Evolutionary conservation across 2,888 invertebrate genomes (phyloP).

Genomic region (Orchesellides sinensis): DNA sequence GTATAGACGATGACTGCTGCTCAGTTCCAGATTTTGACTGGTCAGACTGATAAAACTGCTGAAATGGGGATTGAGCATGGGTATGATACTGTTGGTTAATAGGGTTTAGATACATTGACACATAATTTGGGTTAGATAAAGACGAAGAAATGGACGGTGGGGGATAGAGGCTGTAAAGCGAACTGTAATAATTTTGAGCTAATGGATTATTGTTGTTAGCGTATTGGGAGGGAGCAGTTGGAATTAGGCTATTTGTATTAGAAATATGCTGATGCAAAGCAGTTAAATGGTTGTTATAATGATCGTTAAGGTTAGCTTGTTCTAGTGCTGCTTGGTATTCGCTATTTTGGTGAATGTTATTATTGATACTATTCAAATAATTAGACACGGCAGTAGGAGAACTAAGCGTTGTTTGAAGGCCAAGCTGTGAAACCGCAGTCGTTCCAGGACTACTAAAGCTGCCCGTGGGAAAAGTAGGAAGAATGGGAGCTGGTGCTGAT

Average conservation of each 20-base stretch:
- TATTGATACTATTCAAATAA: neutral
- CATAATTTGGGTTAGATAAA: slow-evolving; percentile 28
- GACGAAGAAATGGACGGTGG: neutral
- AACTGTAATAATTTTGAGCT: slow-evolving; percentile 41
- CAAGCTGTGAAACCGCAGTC: slow-evolving; percentile 1
- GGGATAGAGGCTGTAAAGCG: slow-evolving; percentile 33
- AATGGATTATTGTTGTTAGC: slow-evolving; percentile 1
- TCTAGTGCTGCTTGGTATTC: neutral
- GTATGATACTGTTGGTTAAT: slow-evolving; percentile 10
- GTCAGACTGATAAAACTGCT: slow-evolving; percentile 4
- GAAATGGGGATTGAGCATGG: neutral
- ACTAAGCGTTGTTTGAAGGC: slow-evolving; percentile 23
- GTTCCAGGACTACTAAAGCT: slow-evolving; percentile 19
- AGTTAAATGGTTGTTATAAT: neutral
- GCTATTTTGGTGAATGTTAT: slow-evolving; percentile 17
- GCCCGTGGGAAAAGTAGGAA: slow-evolving; percentile 21
- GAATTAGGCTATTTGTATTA: slow-evolving; percentile 22
- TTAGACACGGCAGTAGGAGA: slow-evolving; percentile 32
- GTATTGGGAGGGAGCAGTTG: neutral
- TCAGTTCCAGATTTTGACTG: slow-evolving; percentile 14
- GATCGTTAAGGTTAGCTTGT: neutral
- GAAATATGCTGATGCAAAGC: slow-evolving; percentile 32
- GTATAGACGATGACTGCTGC: slow-evolving; percentile 26
- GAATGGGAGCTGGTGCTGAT: slow-evolving; percentile 36
- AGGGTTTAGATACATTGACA: slow-evolving; percentile 18